phyloP scores from a whole-genome alignment of 2,888 invertebrate species.

The Tanytarsus gracilentus region DNA sequence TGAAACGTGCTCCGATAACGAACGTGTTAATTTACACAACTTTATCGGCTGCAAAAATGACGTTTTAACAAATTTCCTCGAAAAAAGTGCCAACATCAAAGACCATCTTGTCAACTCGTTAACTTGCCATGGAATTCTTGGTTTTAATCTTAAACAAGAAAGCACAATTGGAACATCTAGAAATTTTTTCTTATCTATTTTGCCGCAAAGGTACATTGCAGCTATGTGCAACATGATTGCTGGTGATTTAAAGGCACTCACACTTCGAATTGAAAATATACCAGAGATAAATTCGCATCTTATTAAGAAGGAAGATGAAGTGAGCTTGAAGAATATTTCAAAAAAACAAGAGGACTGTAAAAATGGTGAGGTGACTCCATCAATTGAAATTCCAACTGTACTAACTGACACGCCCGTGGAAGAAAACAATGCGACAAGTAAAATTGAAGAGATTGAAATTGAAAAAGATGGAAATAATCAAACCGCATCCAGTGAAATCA shows the following conservation, averaged over 20 bases:
- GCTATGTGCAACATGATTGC: conserved; percentile 71
- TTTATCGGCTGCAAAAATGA: conserved; percentile 17
- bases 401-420: no score
- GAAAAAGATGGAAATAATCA: neutral
- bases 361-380: neutral
- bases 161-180: conserved; percentile 13
- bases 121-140: conserved; percentile 3
- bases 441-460: neutral
- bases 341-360: conserved; percentile 30
- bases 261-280: conserved; percentile 3
- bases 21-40: neutral
- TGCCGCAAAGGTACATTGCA: conserved; percentile 59
- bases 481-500: neutral
- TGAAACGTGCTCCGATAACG: neutral
- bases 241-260: conserved; percentile 32
- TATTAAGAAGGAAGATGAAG: conserved; percentile 19
- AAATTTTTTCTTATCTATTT: conserved; percentile 54
- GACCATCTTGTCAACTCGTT: conserved; percentile 1
- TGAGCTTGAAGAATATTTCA: conserved; percentile 22
- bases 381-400: neutral
- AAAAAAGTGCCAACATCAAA: neutral
- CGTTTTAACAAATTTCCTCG: neutral
- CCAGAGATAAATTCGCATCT: neutral
- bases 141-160: conserved; percentile 16
- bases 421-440: no score